Conservation (phyloP, 2,113 vertebrate species). For the Aix galericulata region DNA sequence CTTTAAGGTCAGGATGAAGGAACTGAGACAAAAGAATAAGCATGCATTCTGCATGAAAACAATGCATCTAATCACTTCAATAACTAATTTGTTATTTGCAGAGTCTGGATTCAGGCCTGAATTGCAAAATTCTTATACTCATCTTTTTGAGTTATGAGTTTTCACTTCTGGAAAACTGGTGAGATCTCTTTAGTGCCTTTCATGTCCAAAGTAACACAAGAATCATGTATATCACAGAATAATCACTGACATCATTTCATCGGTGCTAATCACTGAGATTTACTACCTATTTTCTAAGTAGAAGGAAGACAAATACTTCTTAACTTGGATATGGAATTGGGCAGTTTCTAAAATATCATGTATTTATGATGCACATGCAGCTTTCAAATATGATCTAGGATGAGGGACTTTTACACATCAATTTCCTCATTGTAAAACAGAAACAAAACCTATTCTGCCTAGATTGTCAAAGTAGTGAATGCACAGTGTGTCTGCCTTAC, state of each 20-base stretch:
- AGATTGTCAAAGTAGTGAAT: background rate
- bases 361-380: background rate
- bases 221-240: background rate
- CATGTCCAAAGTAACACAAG: background rate
- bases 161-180: background rate
- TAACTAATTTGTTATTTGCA: background rate
- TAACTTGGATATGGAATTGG: background rate
- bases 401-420: background rate
- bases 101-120: background rate
- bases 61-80: background rate
- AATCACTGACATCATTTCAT: background rate
- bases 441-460: background rate
- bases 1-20: background rate
- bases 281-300: background rate
- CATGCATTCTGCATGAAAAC: background rate
- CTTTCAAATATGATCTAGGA: background rate
- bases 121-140: background rate
- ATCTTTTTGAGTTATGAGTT: background rate
- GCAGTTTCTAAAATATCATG: background rate
- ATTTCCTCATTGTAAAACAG: background rate
- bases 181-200: background rate
- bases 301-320: background rate
- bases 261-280: background rate
- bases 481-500: background rate
- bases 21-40: background rate